These are phyloP conservation scores for Orthosia gothica DNA, from an alignment of 2,888 invertebrate genomes.

Conservation along the genomic window DNA sequence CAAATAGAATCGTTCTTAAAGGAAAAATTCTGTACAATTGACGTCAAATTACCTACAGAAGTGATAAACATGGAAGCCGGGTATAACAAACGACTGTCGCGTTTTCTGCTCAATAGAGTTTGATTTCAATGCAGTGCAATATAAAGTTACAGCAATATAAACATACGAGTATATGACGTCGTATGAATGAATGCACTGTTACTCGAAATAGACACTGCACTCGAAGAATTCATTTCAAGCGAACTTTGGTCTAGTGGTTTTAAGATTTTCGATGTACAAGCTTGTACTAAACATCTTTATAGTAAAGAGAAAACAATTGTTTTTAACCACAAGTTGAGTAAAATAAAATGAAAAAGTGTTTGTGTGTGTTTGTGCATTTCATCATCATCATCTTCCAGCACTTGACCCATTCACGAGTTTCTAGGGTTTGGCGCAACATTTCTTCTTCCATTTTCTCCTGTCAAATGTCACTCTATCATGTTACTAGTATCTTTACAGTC, in stretches of 20 bases:
- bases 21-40: slow-evolving; percentile 11
- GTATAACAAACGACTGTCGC: slow-evolving; percentile 7
- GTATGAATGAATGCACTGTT: slow-evolving; percentile 41
- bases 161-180: not conserved
- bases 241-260: not conserved
- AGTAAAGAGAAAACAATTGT: not conserved
- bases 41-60: slow-evolving; percentile 25
- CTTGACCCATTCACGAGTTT: too few relatives aligned
- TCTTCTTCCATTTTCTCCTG: too few relatives aligned
- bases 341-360: too few relatives aligned
- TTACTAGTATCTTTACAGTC: too few relatives aligned
- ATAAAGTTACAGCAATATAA: slow-evolving; percentile 34
- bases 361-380: too few relatives aligned
- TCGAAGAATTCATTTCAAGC: slow-evolving; percentile 12
- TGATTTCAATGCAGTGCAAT: slow-evolving; percentile 33
- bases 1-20: not conserved
- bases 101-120: slow-evolving; percentile 25
- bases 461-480: too few relatives aligned
- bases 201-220: slow-evolving; percentile 16
- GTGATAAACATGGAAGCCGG: not conserved
- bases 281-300: not conserved
- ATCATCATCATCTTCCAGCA: too few relatives aligned
- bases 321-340: too few relatives aligned
- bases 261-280: not conserved
- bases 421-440: too few relatives aligned